Percentiles rank a stretch among this genome's conserved stretches.
Conservation (phyloP, 2,888 invertebrate genomes). For the Temnothorax ravouxi region DNA sequence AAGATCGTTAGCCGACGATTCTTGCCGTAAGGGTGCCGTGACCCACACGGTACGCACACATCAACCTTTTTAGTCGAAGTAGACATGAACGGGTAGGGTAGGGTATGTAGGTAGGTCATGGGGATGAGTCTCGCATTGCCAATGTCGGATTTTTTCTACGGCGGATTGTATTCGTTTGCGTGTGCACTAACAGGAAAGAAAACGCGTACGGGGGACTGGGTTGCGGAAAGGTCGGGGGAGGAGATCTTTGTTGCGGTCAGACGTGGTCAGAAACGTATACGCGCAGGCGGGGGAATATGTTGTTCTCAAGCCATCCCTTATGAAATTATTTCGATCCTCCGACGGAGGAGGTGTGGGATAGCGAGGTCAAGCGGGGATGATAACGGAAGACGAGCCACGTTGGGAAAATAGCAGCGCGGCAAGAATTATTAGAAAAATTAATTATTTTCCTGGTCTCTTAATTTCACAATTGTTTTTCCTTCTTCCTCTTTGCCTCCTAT, state of each 20-base stretch:
- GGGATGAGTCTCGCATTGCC: conserved; percentile 62
- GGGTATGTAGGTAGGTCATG: conserved; percentile 52
- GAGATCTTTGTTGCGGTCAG: conserved; percentile 84
- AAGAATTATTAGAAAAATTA: conserved; percentile 86
- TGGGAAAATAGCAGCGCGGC: conserved; percentile 81
- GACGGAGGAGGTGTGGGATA: conserved; percentile 41
- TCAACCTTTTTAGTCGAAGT: conserved; percentile 49
- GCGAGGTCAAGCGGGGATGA: conserved; percentile 61
- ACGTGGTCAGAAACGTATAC: conserved; percentile 81
- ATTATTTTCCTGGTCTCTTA: conserved; percentile 86
- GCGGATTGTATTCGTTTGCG: conserved; percentile 66
- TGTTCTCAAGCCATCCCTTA: conserved; percentile 85
- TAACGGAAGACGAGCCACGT: conserved; percentile 62
- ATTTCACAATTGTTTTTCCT: conserved; percentile 84
- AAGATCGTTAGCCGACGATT: conserved; percentile 48
- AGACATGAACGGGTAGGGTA: conserved; percentile 31
- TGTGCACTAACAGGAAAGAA: conserved; percentile 56
- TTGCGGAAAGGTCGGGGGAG: conserved; percentile 61
- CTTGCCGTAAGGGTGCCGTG: conserved; percentile 23
- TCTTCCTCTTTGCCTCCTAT: conserved; percentile 41
- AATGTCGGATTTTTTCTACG: conserved; percentile 75
- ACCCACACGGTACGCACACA: conserved; percentile 14
- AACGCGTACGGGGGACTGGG: conserved; percentile 47
- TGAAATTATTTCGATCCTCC: conserved; percentile 85
- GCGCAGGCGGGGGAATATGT: conserved; percentile 78